These are phyloP conservation scores for Hermatobates lingyangjiaoensis DNA, from an alignment of 1,140 invertebrate species.

Conservation along the genomic window DNA sequence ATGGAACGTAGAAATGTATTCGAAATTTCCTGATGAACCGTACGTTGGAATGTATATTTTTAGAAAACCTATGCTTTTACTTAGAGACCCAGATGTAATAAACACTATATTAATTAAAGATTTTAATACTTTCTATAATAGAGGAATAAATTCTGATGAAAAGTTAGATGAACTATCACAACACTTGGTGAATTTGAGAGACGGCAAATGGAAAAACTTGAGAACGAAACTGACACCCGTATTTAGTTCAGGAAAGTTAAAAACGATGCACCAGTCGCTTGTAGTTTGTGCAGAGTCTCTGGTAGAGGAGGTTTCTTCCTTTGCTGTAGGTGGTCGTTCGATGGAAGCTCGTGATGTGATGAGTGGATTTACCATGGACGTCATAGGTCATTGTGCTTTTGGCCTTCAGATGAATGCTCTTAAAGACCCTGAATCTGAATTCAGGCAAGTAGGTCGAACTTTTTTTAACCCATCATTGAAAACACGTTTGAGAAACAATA, in stretches of 20 bases:
- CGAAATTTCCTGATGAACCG: conserved; percentile 20
- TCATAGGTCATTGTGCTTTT: conserved; percentile 22
- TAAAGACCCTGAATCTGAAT: conserved; percentile 29
- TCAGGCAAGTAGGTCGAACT: conserved; percentile 20
- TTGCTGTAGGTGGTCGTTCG: not conserved
- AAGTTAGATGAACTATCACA: conserved; percentile 29
- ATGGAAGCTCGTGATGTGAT: conserved; percentile 17
- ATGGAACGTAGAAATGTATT: not conserved
- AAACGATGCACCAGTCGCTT: conserved; percentile 12
- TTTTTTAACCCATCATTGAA: not conserved
- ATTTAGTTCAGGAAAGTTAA: conserved; percentile 36
- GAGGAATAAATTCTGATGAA: conserved; percentile 26
- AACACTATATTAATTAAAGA: conserved; percentile 32
- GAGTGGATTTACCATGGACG: conserved; percentile 19
- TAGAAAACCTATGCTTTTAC: conserved; percentile 13
- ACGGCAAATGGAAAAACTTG: conserved; percentile 35
- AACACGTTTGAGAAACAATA: not conserved
- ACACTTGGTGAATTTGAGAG: conserved; percentile 30
- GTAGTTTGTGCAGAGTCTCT: not conserved
- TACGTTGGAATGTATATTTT: conserved; percentile 17
- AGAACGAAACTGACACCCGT: conserved; percentile 37
- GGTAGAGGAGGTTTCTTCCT: not conserved
- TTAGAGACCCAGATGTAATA: conserved; percentile 25
- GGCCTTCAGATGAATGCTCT: conserved; percentile 22
- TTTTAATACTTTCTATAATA: conserved; percentile 32